Conservation (phyloP, 2,113 vertebrate species). For the Electrona antarctica region DNA sequence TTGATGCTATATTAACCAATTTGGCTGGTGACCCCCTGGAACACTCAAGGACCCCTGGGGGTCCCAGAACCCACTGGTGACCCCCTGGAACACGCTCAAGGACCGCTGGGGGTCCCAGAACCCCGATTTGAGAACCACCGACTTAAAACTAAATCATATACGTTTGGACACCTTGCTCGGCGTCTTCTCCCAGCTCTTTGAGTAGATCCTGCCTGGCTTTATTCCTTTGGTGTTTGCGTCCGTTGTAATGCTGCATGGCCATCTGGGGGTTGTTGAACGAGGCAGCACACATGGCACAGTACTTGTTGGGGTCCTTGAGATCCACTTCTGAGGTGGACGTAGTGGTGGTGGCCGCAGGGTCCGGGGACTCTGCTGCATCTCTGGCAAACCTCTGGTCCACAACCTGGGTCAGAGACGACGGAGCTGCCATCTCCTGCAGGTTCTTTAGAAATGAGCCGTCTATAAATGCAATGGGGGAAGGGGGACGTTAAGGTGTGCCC, state of each 20-base stretch:
- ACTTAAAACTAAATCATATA: too few species aligned
- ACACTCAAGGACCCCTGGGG: too few species aligned
- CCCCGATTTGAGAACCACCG: too few species aligned
- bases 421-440: constrained; percentile 6
- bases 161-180: constrained; percentile 51
- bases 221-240: constrained; percentile 86
- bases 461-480: constrained; percentile 15
- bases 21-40: too few species aligned
- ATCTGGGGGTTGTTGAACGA: constrained; percentile 81
- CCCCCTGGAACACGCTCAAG: too few species aligned
- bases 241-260: constrained; percentile 83
- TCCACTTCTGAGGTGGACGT: constrained; percentile 53
- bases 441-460: constrained; percentile 4
- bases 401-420: constrained; percentile 1
- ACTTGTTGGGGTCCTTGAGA: constrained; percentile 78
- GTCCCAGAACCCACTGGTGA: too few species aligned
- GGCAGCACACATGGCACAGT: constrained; percentile 80
- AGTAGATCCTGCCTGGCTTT: constrained; percentile 75
- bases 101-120: too few species aligned
- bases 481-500: not conserved
- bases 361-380: constrained; percentile 17
- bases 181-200: constrained; percentile 70
- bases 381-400: constrained; percentile 15
- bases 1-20: too few species aligned
- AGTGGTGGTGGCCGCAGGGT: not conserved